Base-by-base conservation (phyloP, 1,140 invertebrate species). In the Trissolcus basalis region DNA sequence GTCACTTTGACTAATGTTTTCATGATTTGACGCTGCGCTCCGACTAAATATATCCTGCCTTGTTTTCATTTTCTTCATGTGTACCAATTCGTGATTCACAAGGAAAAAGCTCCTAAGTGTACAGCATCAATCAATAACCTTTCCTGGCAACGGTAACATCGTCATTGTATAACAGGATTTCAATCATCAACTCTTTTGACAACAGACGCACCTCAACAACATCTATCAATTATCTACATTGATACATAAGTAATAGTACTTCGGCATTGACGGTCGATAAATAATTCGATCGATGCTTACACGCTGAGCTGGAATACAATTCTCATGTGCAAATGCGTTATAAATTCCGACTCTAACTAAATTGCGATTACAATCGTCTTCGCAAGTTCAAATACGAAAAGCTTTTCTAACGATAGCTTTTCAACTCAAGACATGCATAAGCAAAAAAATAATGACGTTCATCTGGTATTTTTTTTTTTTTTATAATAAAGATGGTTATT, bases 1-100 rank as follows among this genome's bases (percentile, higher is more conserved):
- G 61, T 73, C 61, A 73, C 36, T 73, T 73, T 73, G 70, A 73
- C 70, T 73, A 73, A 73, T 73, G 70, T 73, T 73, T 61, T 67
- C 19, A 60, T 65, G 70, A 73, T 73, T 65, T 73, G 61, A 65
- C 70, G 60, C 44, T 39, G 15, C 6, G 6, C 60, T 59, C 61
- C n/a, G 50, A 16, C 61, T 73, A 65, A 60, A 73, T 73, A 55
- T 60, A 73, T 54, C 55, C 54, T 74, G 71, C 67, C 61, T 63
- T 60, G 41, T 64, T 55, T 72, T 72, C 69, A 74, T 73, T 67
- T 61, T 60, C 65, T 64, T 72, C 69, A 54, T 60, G 48, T 16
- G 53, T 60, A 67, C 60, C 49, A 53, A 74, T 67, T 67, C 61
- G 61, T 65, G 65, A 61, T 61, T 36, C 56, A 44, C 61, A 49